Base-by-base conservation (phyloP, 2,113 vertebrate genomes). In the Perca fluviatilis region DNA sequence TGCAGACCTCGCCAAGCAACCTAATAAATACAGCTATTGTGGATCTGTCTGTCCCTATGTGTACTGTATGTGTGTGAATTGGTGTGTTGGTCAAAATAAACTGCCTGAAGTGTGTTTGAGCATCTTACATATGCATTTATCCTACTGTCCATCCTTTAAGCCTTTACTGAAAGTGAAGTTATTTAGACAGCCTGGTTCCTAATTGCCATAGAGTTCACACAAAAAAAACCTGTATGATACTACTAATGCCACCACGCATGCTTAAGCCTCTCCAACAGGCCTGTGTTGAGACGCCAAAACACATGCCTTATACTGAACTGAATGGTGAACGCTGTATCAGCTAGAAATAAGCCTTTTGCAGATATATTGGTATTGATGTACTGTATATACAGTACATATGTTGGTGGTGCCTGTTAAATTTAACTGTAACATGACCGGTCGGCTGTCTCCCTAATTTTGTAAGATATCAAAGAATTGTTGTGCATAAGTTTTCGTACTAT, bases 1-100 rank as follows among this genome's bases (percentile, higher is more conserved):
- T 11, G 64, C 15, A 82, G 82, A 71, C 73, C 47, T 63, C 19
- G 0, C 27, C 40, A 19, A 56, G 63, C 56, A 2, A 40, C 2
- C 25, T 43, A 13, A 80, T 72, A 75, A 77, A 80, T 79, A 57
- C 21, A 40, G 11, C 25, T 50, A 54, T 18, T 16, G 40, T 15
- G 19, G 4, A 49, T 75, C 49, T 2, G 47, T 50, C 19, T 15
- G 16, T 21, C 1, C 5, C 25, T 61, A 6, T 8, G 3, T 43
- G 40, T 43, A 43, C 40, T 43, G 40, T 43, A 43, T 54, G 27
- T 40, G 19, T 62, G 21, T 61, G 65, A 2, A 5, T 57, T 33
- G 57, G 74, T n/a, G 77, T 30, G 76, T 6, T 6, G 40, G 43
- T 73, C 49, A 33, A 1, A 64, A 23, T 13, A 43, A 30, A 57